Conservation (phyloP, 1,140 invertebrate genomes). For the Eriosoma lanigerum region DNA sequence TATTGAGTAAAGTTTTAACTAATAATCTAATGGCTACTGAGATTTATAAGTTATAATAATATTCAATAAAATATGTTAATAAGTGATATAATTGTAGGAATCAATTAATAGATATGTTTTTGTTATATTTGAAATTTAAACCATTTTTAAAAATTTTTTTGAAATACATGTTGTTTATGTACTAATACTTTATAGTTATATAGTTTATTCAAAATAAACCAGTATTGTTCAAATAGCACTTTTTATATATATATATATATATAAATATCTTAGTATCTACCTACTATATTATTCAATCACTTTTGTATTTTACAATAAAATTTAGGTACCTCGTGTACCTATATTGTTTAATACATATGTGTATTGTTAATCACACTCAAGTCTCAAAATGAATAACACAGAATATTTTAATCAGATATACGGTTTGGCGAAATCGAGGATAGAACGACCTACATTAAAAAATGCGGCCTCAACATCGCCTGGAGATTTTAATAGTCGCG, state of each 20-base stretch:
- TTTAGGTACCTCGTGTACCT: not conserved
- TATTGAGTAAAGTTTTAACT: too few species aligned
- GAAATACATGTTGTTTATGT: too few species aligned
- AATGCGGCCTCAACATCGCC: slow-evolving; percentile 46
- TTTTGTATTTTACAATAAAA: not conserved
- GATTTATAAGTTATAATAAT: too few species aligned
- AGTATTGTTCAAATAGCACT: not conserved
- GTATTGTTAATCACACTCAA: not conserved
- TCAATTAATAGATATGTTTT: too few species aligned
- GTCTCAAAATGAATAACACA: not conserved
- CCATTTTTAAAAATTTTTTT: too few species aligned
- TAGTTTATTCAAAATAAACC: too few species aligned
- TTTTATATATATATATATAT: not conserved
- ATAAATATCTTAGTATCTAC: not conserved
- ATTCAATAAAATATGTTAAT: too few species aligned
- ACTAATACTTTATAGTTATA: too few species aligned
- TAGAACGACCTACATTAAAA: slow-evolving; percentile 48
- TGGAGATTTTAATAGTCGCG: slow-evolving; percentile 1
- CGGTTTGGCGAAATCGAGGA: slow-evolving; percentile 45
- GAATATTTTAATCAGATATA: not conserved
- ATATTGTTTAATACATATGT: not conserved
- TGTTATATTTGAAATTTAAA: too few species aligned
- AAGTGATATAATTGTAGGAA: too few species aligned
- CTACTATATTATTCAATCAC: not conserved
- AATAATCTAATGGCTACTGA: too few species aligned